A percentile compares a stretch with the other conserved stretches of the same genome.
Evolutionary conservation across 1,140 invertebrate genomes (phyloP).

Genomic region (Littorina saxatilis): DNA sequence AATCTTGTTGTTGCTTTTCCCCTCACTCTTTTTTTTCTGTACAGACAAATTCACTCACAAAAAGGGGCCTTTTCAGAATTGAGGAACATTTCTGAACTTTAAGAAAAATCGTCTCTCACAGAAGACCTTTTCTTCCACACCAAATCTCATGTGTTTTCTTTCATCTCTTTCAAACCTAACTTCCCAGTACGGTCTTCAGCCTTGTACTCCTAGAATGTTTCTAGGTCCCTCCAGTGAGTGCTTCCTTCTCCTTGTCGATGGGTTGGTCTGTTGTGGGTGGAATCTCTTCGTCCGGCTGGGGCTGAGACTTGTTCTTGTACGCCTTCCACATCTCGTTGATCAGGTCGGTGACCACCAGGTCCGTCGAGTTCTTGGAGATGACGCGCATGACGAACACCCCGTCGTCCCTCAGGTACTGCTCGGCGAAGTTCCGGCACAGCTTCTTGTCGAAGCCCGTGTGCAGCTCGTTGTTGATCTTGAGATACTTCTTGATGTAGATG

Average conservation of each 20-base stretch:
- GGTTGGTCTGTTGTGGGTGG: conserved; percentile 43
- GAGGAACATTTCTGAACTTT: background rate
- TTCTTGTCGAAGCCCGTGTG: conserved; percentile 65
- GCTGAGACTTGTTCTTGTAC: conserved; percentile 57
- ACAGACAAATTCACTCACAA: too few relatives aligned
- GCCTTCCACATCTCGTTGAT: conserved; percentile 69
- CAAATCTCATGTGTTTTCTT: too few relatives aligned
- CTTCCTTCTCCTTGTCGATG: conserved; percentile 53
- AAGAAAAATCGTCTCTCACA: too few relatives aligned
- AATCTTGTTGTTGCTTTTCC: too few relatives aligned
- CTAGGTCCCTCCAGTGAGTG: conserved; percentile 34
- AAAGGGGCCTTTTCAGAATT: too few relatives aligned
- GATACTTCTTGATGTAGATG: conserved; percentile 69
- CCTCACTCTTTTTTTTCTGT: too few relatives aligned
- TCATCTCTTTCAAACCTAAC: too few relatives aligned
- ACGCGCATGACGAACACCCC: conserved; percentile 71
- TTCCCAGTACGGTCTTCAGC: background rate
- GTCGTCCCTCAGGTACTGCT: conserved; percentile 70
- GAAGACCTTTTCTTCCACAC: too few relatives aligned
- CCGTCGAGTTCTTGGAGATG: conserved; percentile 72
- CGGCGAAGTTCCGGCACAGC: conserved; percentile 64
- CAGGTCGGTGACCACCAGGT: conserved; percentile 70
- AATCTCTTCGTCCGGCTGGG: conserved; percentile 43
- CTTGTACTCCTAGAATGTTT: too few relatives aligned
- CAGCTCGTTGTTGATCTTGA: conserved; percentile 62